Conservation (phyloP, 2,888 invertebrate genomes). For the Ceriagrion tenellum region DNA sequence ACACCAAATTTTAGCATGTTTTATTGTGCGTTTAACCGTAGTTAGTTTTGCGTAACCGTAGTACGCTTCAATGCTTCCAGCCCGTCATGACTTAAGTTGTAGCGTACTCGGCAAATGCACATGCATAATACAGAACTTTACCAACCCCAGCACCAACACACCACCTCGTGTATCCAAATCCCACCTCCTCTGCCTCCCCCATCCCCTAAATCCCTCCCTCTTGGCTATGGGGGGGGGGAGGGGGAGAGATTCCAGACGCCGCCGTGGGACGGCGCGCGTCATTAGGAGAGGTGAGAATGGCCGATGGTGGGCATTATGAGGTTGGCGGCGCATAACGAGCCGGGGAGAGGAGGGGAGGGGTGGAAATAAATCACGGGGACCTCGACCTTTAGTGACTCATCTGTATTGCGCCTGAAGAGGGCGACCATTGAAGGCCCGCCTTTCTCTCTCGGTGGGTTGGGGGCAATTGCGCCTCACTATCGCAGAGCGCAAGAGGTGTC, state of each 20-base stretch:
- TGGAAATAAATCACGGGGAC: constrained; percentile 58
- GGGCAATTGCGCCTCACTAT: too few species aligned
- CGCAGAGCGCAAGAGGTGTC: too few species aligned
- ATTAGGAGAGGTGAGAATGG: neutral
- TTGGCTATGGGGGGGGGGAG: neutral
- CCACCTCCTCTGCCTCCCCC: neutral
- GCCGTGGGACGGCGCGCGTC: neutral
- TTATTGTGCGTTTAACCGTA: too few species aligned
- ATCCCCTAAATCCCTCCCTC: neutral
- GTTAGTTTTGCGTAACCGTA: too few species aligned
- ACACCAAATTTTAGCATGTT: too few species aligned
- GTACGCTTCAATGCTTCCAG: too few species aligned
- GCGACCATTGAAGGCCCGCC: neutral
- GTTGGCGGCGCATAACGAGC: neutral
- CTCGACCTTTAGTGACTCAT: constrained; percentile 63
- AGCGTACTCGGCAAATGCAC: too few species aligned
- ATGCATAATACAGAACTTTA: too few species aligned
- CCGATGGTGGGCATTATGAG: neutral
- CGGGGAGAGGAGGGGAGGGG: neutral
- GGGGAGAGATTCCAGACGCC: neutral
- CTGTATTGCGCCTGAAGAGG: constrained; percentile 38
- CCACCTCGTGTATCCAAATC: neutral
- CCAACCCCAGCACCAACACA: too few species aligned
- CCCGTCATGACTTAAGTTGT: too few species aligned
- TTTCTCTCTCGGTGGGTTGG: neutral